Base-by-base conservation (phyloP, 92 coral and sea anemone species). In the Palythoa grandiflora region DNA sequence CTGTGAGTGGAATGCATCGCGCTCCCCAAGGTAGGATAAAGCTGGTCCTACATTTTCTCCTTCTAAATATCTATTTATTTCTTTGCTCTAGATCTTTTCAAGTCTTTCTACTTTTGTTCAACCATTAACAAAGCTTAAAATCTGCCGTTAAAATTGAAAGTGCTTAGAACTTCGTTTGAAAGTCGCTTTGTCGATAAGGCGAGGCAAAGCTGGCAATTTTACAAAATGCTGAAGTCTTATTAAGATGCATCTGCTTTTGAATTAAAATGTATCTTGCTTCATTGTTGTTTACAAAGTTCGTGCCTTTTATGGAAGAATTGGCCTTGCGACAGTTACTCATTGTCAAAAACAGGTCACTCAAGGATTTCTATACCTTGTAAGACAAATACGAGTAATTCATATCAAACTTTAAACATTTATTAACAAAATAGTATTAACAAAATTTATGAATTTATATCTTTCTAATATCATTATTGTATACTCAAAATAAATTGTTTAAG, bases 21-120 rank as follows among this genome's bases (percentile, higher is more conserved):
- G 54, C 44, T 65, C 6, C 3, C 86, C 47, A 81, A 17, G 57
- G 86, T 68, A 81, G 55, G 21, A 51, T 57, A 68, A 37, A 44
- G 7, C 1, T 0, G 75, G 19, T 35, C n/a, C 40, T 63, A 7
- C 9, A 40, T 63, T n/a, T 14, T 21, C 19, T 35, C 6, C 20
- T 47, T n/a, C n/a, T 48, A 12, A 60, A 12, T 77, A 35, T 50
- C 11, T 77, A 11, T 36, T 28, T 8, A 20, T 81, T 11, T n/a
- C 50, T 65, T 14, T 35, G 11, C 20, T 21, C 15, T 7, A 48
- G 48, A 5, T 47, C 14, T 21, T 65, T 20, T 39, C 12, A 19
- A 39, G 21, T 17, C 19, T 66, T 74, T 53, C 53, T n/a, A 14
- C 1, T 21, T 52, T 78, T 12, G 28, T 39, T 4, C 7, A 12